Percentiles rank a stretch among this genome's conserved stretches.
These are phyloP conservation scores for Sorex maritimensis DNA, from an alignment of 2,797 vertebrate species.

Conservation along the genomic window DNA sequence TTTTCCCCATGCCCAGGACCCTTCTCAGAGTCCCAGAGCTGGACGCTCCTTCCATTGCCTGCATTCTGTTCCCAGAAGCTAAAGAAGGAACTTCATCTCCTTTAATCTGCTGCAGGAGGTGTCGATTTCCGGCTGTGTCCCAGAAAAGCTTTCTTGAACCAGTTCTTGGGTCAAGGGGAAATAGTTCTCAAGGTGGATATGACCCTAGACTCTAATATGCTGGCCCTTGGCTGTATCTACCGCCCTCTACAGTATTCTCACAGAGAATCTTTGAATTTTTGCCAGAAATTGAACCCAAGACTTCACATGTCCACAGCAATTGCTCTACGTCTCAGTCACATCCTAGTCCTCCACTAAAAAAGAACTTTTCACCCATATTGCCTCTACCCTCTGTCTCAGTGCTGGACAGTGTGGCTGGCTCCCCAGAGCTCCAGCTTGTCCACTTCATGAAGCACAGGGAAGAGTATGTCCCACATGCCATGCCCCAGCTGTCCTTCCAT, in stretches of 20 bases:
- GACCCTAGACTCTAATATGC: background rate
- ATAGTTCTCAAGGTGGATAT: background rate
- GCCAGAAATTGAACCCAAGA: too few species aligned
- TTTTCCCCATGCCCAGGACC: background rate
- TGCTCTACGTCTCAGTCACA: background rate
- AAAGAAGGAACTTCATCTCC: background rate
- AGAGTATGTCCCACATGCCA: background rate
- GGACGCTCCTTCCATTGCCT: background rate
- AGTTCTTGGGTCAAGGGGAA: too few species aligned
- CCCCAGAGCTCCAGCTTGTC: conserved; percentile 18
- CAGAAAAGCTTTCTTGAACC: background rate
- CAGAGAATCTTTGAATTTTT: background rate
- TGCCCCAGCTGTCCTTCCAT: background rate
- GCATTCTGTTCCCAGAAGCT: background rate
- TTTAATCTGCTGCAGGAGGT: too few species aligned
- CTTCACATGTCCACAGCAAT: too few species aligned
- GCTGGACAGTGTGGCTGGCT: too few species aligned
- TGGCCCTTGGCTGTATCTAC: background rate
- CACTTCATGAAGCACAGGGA: conserved; percentile 29
- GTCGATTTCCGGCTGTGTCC: background rate
- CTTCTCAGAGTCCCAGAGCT: background rate
- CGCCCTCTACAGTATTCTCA: background rate
- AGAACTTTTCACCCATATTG: too few species aligned
- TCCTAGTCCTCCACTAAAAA: too few species aligned
- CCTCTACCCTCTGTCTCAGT: too few species aligned